Evolutionary conservation across 2,888 invertebrate species (phyloP).

Genomic region (Dicyrtoma fusca): DNA sequence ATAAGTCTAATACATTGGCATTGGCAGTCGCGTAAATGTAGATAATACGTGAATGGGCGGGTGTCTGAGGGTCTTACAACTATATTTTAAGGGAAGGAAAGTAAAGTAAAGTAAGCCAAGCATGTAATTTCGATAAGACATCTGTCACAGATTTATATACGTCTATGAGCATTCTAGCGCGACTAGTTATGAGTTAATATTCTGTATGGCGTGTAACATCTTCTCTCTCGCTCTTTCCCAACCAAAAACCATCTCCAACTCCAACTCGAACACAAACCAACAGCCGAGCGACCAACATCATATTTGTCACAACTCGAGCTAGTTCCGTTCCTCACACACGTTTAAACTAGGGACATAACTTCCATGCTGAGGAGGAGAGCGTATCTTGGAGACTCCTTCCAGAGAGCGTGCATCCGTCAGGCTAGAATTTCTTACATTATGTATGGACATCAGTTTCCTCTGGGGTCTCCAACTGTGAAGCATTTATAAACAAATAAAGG

Average conservation of each 20-base stretch:
- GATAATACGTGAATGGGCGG: not conserved
- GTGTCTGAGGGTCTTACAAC: not conserved
- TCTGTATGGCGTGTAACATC: constrained; percentile 10
- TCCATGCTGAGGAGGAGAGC: no score
- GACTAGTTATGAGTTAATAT: constrained; percentile 29
- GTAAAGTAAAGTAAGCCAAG: constrained; percentile 11
- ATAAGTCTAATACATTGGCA: not conserved
- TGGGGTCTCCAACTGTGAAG: no score
- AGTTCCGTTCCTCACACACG: no score
- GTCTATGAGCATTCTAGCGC: not conserved
- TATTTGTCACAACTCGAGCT: no score
- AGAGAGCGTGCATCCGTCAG: no score
- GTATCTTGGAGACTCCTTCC: no score
- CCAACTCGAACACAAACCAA: no score
- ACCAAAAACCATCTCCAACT: no score
- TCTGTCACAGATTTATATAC: constrained; percentile 31
- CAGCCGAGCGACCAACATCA: no score
- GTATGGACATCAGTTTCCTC: no score
- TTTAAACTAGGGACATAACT: no score
- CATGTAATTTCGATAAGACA: constrained; percentile 31
- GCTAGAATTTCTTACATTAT: no score
- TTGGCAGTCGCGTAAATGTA: not conserved
- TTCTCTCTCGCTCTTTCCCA: not conserved
- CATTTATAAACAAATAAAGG: constrained; percentile 18
- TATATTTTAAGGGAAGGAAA: not conserved